Percentiles rank a stretch among this genome's conserved stretches.
These are phyloP conservation scores for Eretmocerus hayati DNA, from an alignment of 2,888 invertebrate species.

Conservation along the genomic window DNA sequence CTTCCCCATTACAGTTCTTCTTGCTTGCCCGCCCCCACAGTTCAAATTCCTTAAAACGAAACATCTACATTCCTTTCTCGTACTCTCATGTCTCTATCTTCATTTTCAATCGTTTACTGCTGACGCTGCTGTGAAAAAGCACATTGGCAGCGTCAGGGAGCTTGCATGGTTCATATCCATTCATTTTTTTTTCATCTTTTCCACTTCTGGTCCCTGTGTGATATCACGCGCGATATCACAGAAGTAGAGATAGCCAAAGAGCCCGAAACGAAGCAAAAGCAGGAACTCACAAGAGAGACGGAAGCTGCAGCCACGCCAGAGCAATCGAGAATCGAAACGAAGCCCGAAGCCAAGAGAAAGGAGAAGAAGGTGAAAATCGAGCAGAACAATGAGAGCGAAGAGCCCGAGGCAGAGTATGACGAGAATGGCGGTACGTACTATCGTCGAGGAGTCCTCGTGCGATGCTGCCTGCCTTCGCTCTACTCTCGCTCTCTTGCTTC, in stretches of 20 bases:
- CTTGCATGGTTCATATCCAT: too few species aligned
- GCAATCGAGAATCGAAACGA: constrained; percentile 21
- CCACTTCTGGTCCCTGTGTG: constrained; percentile 8
- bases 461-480: neutral
- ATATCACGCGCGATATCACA: too few species aligned
- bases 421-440: constrained; percentile 18
- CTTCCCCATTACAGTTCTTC: neutral
- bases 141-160: too few species aligned
- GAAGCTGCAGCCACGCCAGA: constrained; percentile 12
- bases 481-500: neutral
- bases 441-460: too few species aligned
- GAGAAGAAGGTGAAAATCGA: constrained; percentile 8
- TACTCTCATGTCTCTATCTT: too few species aligned
- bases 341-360: constrained; percentile 19
- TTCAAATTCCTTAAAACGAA: neutral
- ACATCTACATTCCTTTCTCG: too few species aligned
- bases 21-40: constrained; percentile 5
- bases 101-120: too few species aligned
- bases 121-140: too few species aligned
- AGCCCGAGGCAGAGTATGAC: constrained; percentile 19
- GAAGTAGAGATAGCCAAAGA: constrained; percentile 10
- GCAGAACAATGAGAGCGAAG: constrained; percentile 19
- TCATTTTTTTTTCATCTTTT: too few species aligned
- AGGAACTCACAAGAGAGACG: neutral
- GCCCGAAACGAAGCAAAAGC: neutral